Evolutionary conservation across 2,888 invertebrate species (phyloP).

Genomic region (Plagodis dolabraria): DNA sequence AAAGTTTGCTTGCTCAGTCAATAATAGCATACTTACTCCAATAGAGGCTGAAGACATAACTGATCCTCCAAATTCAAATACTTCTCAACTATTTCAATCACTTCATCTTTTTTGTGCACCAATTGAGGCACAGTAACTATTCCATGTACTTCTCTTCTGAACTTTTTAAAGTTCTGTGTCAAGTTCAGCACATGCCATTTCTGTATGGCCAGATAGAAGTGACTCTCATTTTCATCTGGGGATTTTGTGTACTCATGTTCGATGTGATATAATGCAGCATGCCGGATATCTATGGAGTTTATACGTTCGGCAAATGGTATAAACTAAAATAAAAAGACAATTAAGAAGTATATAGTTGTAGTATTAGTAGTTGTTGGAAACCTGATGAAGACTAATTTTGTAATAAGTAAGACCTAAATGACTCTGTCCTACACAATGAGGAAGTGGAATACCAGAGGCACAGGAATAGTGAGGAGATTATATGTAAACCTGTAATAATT

Average conservation of each 20-base stretch:
- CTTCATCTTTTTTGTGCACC: slow-evolving; percentile 90
- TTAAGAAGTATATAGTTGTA: not conserved
- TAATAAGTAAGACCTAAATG: too few species aligned
- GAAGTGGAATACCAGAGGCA: too few species aligned
- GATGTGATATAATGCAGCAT: slow-evolving; percentile 93
- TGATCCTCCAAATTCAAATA: slow-evolving; percentile 90
- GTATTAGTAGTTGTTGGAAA: not conserved
- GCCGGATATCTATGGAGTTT: slow-evolving; percentile 91
- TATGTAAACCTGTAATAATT: too few species aligned
- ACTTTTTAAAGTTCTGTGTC: slow-evolving; percentile 91
- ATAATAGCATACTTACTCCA: slow-evolving; percentile 88
- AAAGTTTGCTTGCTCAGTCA: too few species aligned
- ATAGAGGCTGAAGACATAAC: slow-evolving; percentile 90
- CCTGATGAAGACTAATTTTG: too few species aligned
- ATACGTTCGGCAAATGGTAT: slow-evolving; percentile 95
- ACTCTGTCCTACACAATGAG: too few species aligned
- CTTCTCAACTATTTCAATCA: slow-evolving; percentile 89
- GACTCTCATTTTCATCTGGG: slow-evolving; percentile 89
- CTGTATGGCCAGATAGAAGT: slow-evolving; percentile 91
- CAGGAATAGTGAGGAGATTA: too few species aligned
- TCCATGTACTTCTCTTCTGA: slow-evolving; percentile 90
- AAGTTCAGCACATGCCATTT: slow-evolving; percentile 97
- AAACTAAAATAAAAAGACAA: slow-evolving; percentile 83
- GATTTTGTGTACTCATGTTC: slow-evolving; percentile 90
- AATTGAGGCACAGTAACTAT: slow-evolving; percentile 94